Evolutionary conservation across 2,888 invertebrate genomes (phyloP).

Genomic region (Noctua fimbriata): DNA sequence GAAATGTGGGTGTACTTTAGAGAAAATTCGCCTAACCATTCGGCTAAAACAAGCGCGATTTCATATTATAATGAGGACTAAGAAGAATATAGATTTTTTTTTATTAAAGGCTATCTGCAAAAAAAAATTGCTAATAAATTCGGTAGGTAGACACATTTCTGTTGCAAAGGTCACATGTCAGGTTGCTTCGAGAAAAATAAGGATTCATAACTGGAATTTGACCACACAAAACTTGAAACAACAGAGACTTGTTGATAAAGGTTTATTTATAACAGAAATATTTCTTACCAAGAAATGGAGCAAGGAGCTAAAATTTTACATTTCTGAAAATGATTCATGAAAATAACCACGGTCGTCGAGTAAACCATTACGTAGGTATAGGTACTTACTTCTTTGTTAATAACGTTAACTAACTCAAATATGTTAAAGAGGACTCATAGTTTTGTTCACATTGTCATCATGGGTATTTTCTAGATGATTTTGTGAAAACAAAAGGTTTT

Average conservation of each 20-base stretch:
- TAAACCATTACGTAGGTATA: neutral
- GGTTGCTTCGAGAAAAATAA: neutral
- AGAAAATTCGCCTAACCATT: neutral
- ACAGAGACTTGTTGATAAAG: neutral
- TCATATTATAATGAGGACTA: neutral
- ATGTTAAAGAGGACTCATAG: constrained; percentile 31
- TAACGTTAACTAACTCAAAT: constrained; percentile 17
- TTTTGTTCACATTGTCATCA: constrained; percentile 3
- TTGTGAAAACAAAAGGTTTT: neutral
- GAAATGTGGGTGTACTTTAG: neutral
- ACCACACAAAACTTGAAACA: neutral
- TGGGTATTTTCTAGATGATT: constrained; percentile 15
- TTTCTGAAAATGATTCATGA: constrained; percentile 48
- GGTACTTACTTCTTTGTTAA: constrained; percentile 25
- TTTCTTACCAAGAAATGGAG: constrained; percentile 18
- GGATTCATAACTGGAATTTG: neutral
- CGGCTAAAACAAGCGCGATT: neutral
- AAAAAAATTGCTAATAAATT: neutral
- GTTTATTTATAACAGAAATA: neutral
- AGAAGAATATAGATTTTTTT: neutral
- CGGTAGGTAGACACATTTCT: neutral
- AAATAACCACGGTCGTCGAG: constrained; percentile 14
- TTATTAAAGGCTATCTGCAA: neutral
- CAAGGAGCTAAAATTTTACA: constrained; percentile 16
- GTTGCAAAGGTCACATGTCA: neutral